phyloP scores from a whole-genome alignment of 2,888 invertebrate species.

The Diarsia mendica region DNA sequence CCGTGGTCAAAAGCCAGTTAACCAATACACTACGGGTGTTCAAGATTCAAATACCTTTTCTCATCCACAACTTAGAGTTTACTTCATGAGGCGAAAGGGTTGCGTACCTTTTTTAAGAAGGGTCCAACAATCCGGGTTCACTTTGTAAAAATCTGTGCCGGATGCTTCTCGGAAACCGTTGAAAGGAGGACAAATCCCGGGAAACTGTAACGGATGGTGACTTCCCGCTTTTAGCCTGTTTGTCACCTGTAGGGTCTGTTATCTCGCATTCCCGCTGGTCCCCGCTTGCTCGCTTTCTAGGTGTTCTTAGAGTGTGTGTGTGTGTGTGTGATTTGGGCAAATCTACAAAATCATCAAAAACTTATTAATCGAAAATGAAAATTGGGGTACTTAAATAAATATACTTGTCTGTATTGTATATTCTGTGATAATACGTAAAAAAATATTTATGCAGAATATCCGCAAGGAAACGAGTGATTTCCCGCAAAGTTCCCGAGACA shows the following conservation, averaged over 20 bases:
- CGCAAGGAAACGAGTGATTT: neutral
- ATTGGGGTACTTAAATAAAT: neutral
- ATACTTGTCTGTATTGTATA: neutral
- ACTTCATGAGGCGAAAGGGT: constrained; percentile 20
- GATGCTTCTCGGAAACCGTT: constrained; percentile 32
- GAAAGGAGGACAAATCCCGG: constrained; percentile 5
- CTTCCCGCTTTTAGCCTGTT: neutral
- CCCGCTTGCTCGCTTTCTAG: neutral
- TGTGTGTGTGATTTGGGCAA: neutral
- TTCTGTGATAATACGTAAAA: neutral
- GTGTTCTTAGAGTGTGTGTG: neutral
- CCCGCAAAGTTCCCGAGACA: neutral
- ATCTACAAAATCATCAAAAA: neutral
- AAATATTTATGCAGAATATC: neutral
- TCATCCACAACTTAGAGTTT: constrained; percentile 5
- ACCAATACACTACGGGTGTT: neutral
- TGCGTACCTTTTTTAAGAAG: constrained; percentile 37
- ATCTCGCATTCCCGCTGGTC: neutral
- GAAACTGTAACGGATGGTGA: neutral
- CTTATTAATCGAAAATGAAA: neutral
- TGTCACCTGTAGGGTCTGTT: neutral
- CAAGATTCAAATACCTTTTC: constrained; percentile 9
- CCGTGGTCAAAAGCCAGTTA: neutral
- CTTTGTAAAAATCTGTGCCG: constrained; percentile 41
- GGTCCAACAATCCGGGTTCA: constrained; percentile 33